Evolutionary conservation across 2,113 vertebrate species (phyloP).

Genomic region (Trematomus loennbergii): DNA sequence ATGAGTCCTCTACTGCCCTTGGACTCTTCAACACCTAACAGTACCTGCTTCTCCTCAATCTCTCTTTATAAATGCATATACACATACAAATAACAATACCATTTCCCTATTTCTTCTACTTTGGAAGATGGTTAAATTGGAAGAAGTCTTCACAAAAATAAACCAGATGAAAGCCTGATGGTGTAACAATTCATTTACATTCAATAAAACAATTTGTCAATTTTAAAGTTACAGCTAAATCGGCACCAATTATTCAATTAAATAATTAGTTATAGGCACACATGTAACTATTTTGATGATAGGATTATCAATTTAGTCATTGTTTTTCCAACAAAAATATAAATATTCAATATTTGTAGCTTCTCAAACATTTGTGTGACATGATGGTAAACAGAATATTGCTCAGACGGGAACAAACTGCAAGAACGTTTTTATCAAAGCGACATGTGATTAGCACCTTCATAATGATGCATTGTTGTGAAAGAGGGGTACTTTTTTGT

Average conservation of each 20-base stretch:
- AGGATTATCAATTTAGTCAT: not conserved
- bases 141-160: not conserved
- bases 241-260: not conserved
- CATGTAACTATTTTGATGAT: not conserved
- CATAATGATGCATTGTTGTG: not conserved
- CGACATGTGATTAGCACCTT: not conserved
- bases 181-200: too few species aligned
- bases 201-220: too few species aligned
- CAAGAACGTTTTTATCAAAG: not conserved
- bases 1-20: constrained; percentile 35
- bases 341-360: not conserved
- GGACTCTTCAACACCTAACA: constrained; percentile 6
- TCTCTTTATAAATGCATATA: not conserved
- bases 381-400: not conserved
- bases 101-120: not conserved
- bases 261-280: not conserved
- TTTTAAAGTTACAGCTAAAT: not conserved
- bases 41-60: not conserved
- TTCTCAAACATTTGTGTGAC: not conserved
- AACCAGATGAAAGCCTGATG: not conserved
- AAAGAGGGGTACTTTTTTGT: not conserved
- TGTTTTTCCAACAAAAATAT: not conserved
- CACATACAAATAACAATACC: not conserved
- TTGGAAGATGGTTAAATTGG: not conserved
- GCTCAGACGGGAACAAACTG: not conserved